Evolutionary conservation across 2,113 vertebrate genomes (phyloP), one percentile per base, ranked within the genome.

Genomic region (Psettodes erumei): DNA sequence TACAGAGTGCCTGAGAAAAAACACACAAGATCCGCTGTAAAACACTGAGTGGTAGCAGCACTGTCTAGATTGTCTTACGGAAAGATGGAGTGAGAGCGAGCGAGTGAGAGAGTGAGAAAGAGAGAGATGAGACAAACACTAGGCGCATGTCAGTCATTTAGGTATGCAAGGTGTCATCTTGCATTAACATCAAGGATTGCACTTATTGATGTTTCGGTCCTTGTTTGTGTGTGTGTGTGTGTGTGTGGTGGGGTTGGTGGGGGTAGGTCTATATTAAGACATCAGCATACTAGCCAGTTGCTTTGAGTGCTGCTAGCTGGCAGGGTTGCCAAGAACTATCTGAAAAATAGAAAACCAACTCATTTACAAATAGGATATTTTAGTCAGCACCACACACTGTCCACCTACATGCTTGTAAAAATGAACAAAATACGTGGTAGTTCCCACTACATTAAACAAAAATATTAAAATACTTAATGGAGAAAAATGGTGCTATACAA

Each of bases 41-140:
- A 85, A 89, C 82, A 83, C 72, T 45, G 84, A 82, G 77, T 21
- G 67, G 70, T 72, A 75, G 83, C 76, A 85, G 61, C 79, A 80
- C 63, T 76, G 71, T 58, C 32, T 40, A 59, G 63, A 84, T 64
- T 81, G 74, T 77, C 71, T 86, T 77, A 79, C 67, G 67, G 16
- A n/a, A 27, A 58, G 55, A 79, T n/a, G n/a, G 12, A 12, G 75
- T 59, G 11, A 12, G 72, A 79, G 28, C n/a, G 77, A 58, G 47
- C n/a, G n/a, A 70, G 16, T 23, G 32, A 58, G 55, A 79, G 12
- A 12, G 75, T 59, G 11, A 12, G 72, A 79, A 33, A 23, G 77
- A 58, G 47, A 32, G 30, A 33, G 42, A 51, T 3, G 53, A 21
- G 19, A 59, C 58, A 74, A 16, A 28, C 33, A 71, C 7, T 47